Evolutionary conservation across 2,113 vertebrate species (phyloP).

Genomic region (Burhinus oedicnemus): DNA sequence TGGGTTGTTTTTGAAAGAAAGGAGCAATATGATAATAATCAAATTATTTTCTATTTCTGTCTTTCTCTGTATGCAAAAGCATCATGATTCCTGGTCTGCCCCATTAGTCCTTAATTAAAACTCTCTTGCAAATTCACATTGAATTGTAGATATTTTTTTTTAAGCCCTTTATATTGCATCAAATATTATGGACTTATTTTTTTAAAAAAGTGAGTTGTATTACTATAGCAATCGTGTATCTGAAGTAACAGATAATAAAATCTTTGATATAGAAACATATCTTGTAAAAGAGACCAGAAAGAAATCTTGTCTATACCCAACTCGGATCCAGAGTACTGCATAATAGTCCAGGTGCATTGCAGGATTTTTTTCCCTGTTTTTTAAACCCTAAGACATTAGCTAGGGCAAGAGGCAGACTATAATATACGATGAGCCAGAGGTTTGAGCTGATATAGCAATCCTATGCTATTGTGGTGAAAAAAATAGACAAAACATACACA

Average conservation of each 20-base stretch:
- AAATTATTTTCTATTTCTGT: neutral
- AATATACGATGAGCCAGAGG: neutral
- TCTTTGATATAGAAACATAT: neutral
- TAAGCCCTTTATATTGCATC: neutral
- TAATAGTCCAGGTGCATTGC: fast-evolving
- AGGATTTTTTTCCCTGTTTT: neutral
- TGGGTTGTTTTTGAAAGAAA: neutral
- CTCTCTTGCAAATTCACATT: neutral
- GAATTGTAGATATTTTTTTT: neutral
- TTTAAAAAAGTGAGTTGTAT: neutral
- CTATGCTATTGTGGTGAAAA: neutral
- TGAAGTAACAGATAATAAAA: neutral
- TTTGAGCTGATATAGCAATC: neutral
- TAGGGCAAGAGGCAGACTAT: neutral
- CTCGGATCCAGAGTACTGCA: fast-evolving
- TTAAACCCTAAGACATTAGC: neutral
- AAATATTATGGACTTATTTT: neutral
- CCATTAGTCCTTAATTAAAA: neutral
- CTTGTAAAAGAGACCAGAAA: neutral
- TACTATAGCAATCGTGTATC: neutral
- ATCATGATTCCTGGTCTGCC: neutral
- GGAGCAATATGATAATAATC: neutral
- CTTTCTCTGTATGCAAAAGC: neutral
- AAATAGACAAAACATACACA: neutral
- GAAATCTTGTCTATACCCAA: neutral